Evolutionary conservation across 92 coral and sea anemone genomes (phyloP).

Genomic region (Epizoanthus stellaris): DNA sequence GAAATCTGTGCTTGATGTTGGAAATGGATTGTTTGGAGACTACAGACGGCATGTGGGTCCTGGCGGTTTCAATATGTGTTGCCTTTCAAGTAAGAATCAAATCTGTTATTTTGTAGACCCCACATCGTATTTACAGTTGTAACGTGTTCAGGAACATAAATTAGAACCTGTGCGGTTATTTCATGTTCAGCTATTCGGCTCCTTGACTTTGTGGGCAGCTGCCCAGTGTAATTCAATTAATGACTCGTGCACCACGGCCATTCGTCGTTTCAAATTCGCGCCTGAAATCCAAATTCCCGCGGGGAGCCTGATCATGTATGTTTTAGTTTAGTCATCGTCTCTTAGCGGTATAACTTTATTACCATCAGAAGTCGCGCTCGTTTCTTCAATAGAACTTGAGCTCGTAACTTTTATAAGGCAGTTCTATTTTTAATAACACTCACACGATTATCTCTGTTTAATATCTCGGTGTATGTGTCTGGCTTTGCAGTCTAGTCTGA

Average conservation of each 20-base stretch:
- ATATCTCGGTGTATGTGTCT: too few relatives aligned
- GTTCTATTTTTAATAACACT: too few relatives aligned
- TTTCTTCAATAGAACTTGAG: too few relatives aligned
- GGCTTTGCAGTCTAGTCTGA: too few relatives aligned
- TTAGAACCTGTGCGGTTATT: not conserved
- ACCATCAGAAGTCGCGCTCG: not conserved
- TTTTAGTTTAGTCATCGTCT: not conserved
- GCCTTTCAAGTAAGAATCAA: conserved; percentile 38
- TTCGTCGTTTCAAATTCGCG: not conserved
- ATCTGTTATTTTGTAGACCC: not conserved
- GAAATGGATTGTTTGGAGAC: not conserved
- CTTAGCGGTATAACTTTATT: not conserved
- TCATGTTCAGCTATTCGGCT: not conserved
- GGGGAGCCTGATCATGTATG: not conserved
- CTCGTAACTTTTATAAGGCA: too few relatives aligned
- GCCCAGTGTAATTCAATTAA: not conserved
- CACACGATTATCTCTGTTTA: too few relatives aligned
- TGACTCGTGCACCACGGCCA: not conserved
- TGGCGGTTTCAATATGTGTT: conserved; percentile 6
- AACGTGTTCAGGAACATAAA: not conserved
- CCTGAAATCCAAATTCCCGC: not conserved
- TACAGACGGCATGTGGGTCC: conserved; percentile 5
- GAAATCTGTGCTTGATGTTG: not conserved
- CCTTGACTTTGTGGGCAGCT: conserved; percentile 7
- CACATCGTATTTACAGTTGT: not conserved